phyloP scores from a whole-genome alignment of 2,797 vertebrate genomes.

The Falco peregrinus region DNA sequence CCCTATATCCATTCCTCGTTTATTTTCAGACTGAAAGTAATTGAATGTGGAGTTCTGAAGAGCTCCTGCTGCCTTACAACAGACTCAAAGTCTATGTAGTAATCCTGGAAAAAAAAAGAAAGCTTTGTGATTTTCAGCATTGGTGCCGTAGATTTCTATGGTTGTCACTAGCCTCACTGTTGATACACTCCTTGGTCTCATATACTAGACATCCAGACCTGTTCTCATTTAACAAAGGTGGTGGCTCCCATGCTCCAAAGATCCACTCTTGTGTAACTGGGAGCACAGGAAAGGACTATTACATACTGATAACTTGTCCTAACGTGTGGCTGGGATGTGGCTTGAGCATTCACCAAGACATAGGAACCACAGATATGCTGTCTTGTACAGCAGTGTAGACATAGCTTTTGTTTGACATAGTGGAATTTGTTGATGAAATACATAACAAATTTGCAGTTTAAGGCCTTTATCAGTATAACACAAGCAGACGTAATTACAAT shows the following conservation, averaged over 20 bases:
- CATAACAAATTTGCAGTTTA: background rate
- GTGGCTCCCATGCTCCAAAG: background rate
- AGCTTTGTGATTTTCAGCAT: background rate
- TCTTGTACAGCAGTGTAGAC: background rate
- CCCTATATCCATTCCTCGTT: background rate
- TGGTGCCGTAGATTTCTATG: background rate
- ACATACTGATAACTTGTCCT: background rate
- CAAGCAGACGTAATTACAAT: background rate
- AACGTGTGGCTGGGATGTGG: background rate
- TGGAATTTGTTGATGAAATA: background rate
- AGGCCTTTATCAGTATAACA: background rate
- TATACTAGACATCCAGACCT: background rate
- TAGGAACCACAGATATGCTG: background rate
- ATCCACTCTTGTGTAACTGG: background rate
- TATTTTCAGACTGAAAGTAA: background rate
- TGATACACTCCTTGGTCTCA: rapidly evolving
- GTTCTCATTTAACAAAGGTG: background rate
- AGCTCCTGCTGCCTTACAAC: background rate
- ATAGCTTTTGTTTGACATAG: background rate
- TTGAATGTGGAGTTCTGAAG: background rate
- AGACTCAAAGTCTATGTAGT: background rate
- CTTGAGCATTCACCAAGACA: background rate
- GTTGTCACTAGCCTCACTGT: background rate
- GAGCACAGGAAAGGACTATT: background rate
- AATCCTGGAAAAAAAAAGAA: background rate